Percentiles rank a stretch among this genome's conserved stretches.
Evolutionary conservation across 2,797 vertebrate species (phyloP).

Genomic region (Pogoniulus pusillus): DNA sequence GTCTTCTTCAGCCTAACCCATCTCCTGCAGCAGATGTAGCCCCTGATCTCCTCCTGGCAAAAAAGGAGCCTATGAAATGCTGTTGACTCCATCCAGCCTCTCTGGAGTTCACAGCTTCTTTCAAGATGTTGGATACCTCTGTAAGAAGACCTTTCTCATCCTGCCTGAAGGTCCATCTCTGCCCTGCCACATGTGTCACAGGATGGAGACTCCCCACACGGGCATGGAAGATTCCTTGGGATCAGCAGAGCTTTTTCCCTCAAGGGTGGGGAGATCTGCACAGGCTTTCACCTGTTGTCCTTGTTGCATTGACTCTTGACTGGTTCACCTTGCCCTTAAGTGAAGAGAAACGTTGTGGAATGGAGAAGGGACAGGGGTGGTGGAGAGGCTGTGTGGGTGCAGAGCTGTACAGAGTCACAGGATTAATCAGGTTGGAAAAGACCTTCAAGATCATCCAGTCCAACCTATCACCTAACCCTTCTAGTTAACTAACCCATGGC

Average conservation of each 20-base stretch:
- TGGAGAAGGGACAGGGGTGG: not conserved
- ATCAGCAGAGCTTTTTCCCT: not conserved
- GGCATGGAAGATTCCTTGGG: rapidly evolving
- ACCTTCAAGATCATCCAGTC: no score
- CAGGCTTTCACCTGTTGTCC: not conserved
- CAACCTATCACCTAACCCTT: no score
- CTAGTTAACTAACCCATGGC: no score
- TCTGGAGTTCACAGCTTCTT: not conserved
- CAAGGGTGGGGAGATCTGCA: not conserved
- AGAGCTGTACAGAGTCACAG: not conserved
- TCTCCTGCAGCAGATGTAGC: not conserved
- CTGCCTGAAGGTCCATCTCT: not conserved
- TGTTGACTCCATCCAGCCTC: not conserved
- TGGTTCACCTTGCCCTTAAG: not conserved
- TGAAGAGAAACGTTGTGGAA: not conserved
- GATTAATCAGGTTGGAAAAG: no score
- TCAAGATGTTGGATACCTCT: not conserved
- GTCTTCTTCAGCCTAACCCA: not conserved
- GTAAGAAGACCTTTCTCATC: not conserved
- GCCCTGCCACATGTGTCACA: no score
- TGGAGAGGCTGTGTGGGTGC: rapidly evolving
- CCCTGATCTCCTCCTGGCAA: not conserved
- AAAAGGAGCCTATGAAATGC: not conserved
- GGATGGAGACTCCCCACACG: rapidly evolving
- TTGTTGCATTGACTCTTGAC: not conserved